Percentiles rank a stretch among this genome's conserved stretches.
Conservation (phyloP, 2,113 vertebrate species). For the Maccullochella peelii region DNA sequence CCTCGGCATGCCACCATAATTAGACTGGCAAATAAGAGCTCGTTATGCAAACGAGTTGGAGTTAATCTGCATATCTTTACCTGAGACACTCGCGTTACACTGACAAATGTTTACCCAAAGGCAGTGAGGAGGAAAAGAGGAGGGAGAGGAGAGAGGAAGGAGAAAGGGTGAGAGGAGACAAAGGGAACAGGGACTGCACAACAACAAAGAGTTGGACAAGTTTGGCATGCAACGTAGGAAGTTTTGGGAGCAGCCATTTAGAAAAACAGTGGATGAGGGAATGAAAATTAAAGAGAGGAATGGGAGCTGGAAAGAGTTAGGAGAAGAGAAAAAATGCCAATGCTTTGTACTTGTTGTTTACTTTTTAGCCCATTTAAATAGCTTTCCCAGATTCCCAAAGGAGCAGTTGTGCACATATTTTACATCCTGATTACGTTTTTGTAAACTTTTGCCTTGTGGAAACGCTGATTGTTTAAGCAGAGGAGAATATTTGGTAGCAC, state of each 20-base stretch:
- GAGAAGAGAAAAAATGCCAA: neutral
- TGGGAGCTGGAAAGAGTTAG: neutral
- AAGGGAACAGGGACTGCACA: neutral
- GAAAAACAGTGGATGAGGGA: neutral
- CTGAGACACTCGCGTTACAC: conserved; percentile 67
- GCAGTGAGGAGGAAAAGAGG: conserved; percentile 52
- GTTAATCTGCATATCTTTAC: conserved; percentile 80
- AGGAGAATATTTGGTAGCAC: neutral
- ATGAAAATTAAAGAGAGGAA: neutral
- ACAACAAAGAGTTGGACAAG: neutral
- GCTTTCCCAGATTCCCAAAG: neutral
- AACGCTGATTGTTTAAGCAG: neutral
- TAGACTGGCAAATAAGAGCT: conserved; percentile 79
- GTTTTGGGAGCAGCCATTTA: neutral
- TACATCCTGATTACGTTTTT: neutral
- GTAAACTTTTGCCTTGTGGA: neutral
- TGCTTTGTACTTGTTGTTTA: neutral
- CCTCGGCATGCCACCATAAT: conserved; percentile 68
- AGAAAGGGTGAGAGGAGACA: conserved; percentile 6
- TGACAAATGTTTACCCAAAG: conserved; percentile 74
- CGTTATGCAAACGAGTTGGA: conserved; percentile 75
- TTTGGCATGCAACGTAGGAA: neutral
- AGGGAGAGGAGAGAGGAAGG: conserved; percentile 2
- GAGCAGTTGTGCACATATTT: conserved; percentile 5
- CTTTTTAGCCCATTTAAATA: conserved; percentile 2